Conservation (phyloP, 2,797 vertebrate species). For the Pelobates cultripes region DNA sequence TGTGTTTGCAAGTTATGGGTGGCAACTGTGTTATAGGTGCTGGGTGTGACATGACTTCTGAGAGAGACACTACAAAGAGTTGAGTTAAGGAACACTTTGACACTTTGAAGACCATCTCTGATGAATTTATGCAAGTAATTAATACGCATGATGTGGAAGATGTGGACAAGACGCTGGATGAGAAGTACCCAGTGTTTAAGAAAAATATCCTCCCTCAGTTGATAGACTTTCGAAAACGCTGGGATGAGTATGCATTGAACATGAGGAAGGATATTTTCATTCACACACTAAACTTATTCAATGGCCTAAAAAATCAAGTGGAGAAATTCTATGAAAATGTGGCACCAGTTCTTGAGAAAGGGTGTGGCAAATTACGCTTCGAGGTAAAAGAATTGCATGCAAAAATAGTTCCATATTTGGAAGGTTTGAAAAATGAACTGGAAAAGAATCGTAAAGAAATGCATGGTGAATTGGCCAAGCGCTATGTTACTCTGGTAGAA, state of each 20-base stretch:
- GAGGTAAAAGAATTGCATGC: neutral
- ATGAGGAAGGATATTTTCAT: neutral
- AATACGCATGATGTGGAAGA: neutral
- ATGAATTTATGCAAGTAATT: neutral
- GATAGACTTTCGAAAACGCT: neutral
- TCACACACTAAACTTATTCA: neutral
- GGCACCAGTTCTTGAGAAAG: neutral
- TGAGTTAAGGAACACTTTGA: slow-evolving; percentile 11
- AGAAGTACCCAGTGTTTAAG: slow-evolving; percentile 18
- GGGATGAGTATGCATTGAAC: neutral
- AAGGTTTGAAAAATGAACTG: slow-evolving; percentile 15
- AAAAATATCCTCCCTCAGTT: neutral
- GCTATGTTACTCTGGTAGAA: neutral
- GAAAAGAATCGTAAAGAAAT: neutral
- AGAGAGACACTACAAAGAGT: too few relatives aligned
- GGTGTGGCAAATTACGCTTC: neutral
- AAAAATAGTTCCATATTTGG: neutral
- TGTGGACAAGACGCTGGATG: neutral
- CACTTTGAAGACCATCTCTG: neutral
- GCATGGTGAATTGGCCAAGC: neutral
- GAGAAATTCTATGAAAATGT: slow-evolving; percentile 2
- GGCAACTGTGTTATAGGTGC: too few relatives aligned
- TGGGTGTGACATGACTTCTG: too few relatives aligned
- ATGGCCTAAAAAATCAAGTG: neutral
- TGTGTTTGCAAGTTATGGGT: too few relatives aligned